Evolutionary conservation across 2,113 vertebrate species (phyloP).

Genomic region (Piprites chloris): DNA sequence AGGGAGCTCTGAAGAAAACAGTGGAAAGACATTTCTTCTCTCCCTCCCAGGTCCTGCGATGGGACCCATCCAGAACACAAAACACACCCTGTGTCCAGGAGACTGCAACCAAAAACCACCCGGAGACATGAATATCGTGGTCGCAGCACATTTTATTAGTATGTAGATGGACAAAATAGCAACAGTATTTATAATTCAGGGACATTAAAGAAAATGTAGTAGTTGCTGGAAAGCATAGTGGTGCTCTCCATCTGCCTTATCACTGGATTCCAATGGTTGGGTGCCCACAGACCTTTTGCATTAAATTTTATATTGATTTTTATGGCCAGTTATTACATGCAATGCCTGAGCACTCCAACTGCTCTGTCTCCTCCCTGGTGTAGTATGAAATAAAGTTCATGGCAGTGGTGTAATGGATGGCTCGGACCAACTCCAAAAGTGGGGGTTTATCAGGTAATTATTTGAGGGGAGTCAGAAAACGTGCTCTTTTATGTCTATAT

Average conservation of each 20-base stretch:
- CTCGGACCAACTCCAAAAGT: conserved; percentile 51
- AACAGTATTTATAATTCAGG: conserved; percentile 5
- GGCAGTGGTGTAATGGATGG: conserved; percentile 48
- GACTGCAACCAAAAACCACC: not conserved
- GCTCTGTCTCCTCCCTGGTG: conserved; percentile 59
- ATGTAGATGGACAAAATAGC: conserved; percentile 44
- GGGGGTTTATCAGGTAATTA: conserved; percentile 52
- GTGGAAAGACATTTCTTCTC: not conserved
- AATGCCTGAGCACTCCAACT: conserved; percentile 46
- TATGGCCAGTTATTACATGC: conserved; percentile 50
- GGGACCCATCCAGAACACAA: not conserved
- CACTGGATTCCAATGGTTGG: conserved; percentile 38
- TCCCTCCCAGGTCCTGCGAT: not conserved
- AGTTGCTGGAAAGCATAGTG: not conserved
- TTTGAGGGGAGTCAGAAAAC: conserved; percentile 28
- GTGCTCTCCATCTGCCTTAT: conserved; percentile 56
- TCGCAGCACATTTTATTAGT: not conserved
- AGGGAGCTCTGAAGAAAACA: not conserved
- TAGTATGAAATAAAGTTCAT: conserved; percentile 71
- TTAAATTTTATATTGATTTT: conserved; percentile 70
- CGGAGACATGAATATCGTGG: not conserved
- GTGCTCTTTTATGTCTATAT: conserved; percentile 37
- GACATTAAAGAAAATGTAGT: conserved; percentile 26
- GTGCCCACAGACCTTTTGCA: conserved; percentile 61
- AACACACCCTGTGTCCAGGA: not conserved